These are phyloP conservation scores for Branchellion lobata DNA, from an alignment of 2,888 invertebrate species.

Conservation along the genomic window DNA sequence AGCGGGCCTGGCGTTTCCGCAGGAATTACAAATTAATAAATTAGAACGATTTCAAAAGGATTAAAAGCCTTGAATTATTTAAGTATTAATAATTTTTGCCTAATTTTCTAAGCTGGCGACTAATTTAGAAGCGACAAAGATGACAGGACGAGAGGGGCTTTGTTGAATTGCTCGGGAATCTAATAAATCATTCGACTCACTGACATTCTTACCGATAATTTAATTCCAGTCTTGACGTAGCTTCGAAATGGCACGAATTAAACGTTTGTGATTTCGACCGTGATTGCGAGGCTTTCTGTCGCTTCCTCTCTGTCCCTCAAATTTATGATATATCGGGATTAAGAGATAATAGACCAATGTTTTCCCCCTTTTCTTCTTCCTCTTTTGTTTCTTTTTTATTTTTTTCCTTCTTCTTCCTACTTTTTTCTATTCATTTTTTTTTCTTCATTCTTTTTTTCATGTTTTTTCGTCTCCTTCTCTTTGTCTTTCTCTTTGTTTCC, in stretches of 20 bases:
- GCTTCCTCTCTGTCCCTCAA: too few relatives aligned
- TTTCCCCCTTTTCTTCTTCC: neutral
- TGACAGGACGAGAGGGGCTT: neutral
- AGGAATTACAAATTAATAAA: slow-evolving; percentile 12
- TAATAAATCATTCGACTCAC: slow-evolving; percentile 34
- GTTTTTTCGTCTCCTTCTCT: too few relatives aligned
- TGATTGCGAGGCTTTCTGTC: slow-evolving; percentile 13
- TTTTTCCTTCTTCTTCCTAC: neutral
- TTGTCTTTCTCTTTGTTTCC: too few relatives aligned
- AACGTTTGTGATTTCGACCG: neutral
- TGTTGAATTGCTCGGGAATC: slow-evolving; percentile 24
- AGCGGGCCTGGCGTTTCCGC: neutral
- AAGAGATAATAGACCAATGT: neutral
- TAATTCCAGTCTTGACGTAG: slow-evolving; percentile 1
- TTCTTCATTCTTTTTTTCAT: too few relatives aligned
- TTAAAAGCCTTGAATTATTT: slow-evolving; percentile 8
- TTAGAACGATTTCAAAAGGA: neutral
- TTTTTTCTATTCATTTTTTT: too few relatives aligned
- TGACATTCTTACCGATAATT: slow-evolving; percentile 40
- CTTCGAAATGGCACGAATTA: slow-evolving; percentile 12
- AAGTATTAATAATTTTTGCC: neutral
- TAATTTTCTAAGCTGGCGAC: neutral
- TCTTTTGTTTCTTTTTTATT: neutral
- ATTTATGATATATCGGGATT: too few relatives aligned
- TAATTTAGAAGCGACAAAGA: neutral